Conservation (phyloP, 2,888 invertebrate species). For the Laspeyria flexula region DNA sequence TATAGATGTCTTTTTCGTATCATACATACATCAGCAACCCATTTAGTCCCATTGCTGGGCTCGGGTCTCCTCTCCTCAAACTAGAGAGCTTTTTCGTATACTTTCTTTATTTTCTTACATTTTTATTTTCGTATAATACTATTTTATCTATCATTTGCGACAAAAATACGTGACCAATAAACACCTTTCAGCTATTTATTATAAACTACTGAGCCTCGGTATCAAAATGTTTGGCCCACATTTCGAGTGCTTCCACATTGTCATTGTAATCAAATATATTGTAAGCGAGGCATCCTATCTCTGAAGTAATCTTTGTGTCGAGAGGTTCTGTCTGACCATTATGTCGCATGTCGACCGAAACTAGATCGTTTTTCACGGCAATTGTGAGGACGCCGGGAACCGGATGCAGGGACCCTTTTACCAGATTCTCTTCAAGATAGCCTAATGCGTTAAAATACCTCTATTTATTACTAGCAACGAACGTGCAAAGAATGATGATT, state of each 20-base stretch:
- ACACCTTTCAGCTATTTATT: background rate
- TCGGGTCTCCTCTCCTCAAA: too few species aligned
- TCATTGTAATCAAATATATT: conserved; percentile 37
- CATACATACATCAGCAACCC: too few species aligned
- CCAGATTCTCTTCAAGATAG: conserved; percentile 48
- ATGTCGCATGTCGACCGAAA: conserved; percentile 37
- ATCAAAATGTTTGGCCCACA: conserved; percentile 16
- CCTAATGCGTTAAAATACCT: conserved; percentile 51
- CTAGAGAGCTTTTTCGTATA: too few species aligned
- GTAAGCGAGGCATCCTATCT: conserved; percentile 22
- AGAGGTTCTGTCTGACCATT: conserved; percentile 35
- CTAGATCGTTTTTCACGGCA: conserved; percentile 46
- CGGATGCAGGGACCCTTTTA: conserved; percentile 44
- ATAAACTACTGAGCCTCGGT: conserved; percentile 7
- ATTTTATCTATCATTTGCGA: background rate
- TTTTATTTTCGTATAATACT: background rate
- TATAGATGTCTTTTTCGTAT: too few species aligned
- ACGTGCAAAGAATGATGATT: conserved; percentile 31
- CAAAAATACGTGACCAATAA: background rate
- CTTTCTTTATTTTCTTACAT: background rate
- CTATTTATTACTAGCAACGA: conserved; percentile 46
- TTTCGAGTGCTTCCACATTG: conserved; percentile 13
- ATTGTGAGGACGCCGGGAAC: conserved; percentile 35
- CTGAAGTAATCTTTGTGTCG: conserved; percentile 36
- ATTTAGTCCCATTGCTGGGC: too few species aligned